Base-by-base conservation (phyloP, 2,888 invertebrate genomes). In the Cordilura impudica region DNA sequence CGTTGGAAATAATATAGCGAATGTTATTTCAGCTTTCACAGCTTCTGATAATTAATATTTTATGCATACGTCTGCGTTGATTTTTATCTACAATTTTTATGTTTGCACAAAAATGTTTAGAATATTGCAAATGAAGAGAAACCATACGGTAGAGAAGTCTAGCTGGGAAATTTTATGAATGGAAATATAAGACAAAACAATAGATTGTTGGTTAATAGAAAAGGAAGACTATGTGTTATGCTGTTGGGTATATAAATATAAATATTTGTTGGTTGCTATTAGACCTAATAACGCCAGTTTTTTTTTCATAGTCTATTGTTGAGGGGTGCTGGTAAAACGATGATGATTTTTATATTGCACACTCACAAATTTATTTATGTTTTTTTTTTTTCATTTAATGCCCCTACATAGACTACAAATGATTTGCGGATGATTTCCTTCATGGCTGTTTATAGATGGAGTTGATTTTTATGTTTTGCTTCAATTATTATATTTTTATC, bases 11-110 rank as follows among this genome's bases (percentile, higher is more conserved):
- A 78, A 73, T 73, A 78, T 78, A 69, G 51, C 73, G 69, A 78
- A 69, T 73, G 63, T 78, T 79, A 73, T 82, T 72, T 78, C 73
- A 73, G 76, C 78, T 78, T 76, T 73, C 82, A 82, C 78, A 82
- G 82, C 81, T 71, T 81, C 80, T 81, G 81, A 82, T 83, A 83
- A 83, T 83, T 83, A 82, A 83, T 82, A 83, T 83, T 83, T 83
- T 82, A 82, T 83, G 83, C 82, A 81, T 79, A 81, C 82, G 82
- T 83, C 81, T 83, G 83, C 81, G 80, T 79, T 82, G 83, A 82
- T 83, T 81, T 79, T 79, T 79, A 83, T 83, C 83, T 51, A 65
- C 43, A 58, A 63, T 65, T 78, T 78, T 78, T 69, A 78, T 78
- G 63, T 78, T 69, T 69, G 73, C 19, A 47, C 45, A 18, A 45